Percentiles rank a stretch among this genome's conserved stretches.
Conservation (phyloP, 2,888 invertebrate genomes). For the Cerceris ruficornis region DNA sequence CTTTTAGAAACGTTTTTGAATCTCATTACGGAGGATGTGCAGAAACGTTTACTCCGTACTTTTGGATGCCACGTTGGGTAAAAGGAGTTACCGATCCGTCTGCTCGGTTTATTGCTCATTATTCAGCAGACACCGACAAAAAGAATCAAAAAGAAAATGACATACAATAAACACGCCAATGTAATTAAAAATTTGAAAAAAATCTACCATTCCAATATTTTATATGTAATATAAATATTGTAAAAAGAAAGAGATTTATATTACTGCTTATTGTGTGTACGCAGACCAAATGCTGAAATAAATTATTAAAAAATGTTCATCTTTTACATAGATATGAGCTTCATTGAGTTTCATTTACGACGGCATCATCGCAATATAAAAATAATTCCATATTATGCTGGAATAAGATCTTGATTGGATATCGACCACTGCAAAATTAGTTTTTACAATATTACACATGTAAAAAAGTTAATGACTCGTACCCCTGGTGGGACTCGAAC, state of each 20-base stretch:
- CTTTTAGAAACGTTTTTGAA: slow-evolving; percentile 85
- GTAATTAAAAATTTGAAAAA: background rate
- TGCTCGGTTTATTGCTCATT: slow-evolving; percentile 89
- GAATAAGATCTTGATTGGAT: no score
- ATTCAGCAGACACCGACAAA: slow-evolving; percentile 82
- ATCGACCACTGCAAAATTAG: background rate
- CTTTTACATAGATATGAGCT: background rate
- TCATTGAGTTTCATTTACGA: no score
- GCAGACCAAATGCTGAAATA: no score
- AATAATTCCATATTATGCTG: no score
- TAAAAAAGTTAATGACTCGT: slow-evolving; percentile 86
- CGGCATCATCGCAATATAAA: no score
- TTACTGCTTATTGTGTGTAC: no score
- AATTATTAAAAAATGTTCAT: background rate
- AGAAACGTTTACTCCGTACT: slow-evolving; percentile 86
- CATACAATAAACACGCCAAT: background rate
- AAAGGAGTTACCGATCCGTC: slow-evolving; percentile 87
- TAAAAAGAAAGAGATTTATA: no score
- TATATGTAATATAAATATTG: no score
- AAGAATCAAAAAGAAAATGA: background rate
- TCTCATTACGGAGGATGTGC: slow-evolving; percentile 85
- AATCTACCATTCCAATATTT: background rate
- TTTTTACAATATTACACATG: background rate
- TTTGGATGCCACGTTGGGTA: slow-evolving; percentile 92
- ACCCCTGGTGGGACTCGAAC: slow-evolving; percentile 94